Conservation (phyloP, 2,888 invertebrate genomes). For the Allolobophora icterica region DNA sequence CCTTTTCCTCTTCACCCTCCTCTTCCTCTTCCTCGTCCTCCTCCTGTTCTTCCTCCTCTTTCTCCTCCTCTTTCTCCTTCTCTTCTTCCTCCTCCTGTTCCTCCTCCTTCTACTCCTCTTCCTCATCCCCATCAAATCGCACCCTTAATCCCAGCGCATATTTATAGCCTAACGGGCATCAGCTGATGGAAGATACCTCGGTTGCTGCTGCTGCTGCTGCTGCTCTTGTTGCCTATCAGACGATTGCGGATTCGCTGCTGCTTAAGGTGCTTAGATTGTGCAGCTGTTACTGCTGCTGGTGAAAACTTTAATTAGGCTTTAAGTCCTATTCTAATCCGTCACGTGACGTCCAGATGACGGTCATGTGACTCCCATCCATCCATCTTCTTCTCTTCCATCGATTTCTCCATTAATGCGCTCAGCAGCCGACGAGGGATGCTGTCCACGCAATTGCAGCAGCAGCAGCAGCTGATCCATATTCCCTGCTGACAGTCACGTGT, state of each 20-base stretch:
- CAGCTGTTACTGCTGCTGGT: neutral
- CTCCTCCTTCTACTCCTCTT: too few relatives aligned
- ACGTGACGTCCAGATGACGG: neutral
- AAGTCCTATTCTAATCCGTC: neutral
- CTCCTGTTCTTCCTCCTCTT: too few relatives aligned
- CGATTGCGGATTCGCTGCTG: neutral
- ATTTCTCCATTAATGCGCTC: neutral
- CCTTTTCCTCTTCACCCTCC: neutral
- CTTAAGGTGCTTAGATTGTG: neutral
- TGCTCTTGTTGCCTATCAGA: neutral
- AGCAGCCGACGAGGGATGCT: neutral
- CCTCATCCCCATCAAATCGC: too few relatives aligned
- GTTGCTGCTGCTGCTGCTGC: neutral
- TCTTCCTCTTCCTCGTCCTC: too few relatives aligned
- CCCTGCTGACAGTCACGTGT: neutral
- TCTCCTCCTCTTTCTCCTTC: too few relatives aligned
- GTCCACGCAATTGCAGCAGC: neutral
- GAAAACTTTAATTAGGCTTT: neutral
- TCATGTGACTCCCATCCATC: neutral
- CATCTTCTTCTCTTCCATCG: neutral
- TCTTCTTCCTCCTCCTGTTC: too few relatives aligned
- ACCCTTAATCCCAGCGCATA: neutral
- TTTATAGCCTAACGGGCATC: neutral
- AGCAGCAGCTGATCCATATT: neutral
- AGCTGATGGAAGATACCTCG: neutral